Evolutionary conservation across 2,113 vertebrate species (phyloP).

Genomic region (Anseranas semipalmata): DNA sequence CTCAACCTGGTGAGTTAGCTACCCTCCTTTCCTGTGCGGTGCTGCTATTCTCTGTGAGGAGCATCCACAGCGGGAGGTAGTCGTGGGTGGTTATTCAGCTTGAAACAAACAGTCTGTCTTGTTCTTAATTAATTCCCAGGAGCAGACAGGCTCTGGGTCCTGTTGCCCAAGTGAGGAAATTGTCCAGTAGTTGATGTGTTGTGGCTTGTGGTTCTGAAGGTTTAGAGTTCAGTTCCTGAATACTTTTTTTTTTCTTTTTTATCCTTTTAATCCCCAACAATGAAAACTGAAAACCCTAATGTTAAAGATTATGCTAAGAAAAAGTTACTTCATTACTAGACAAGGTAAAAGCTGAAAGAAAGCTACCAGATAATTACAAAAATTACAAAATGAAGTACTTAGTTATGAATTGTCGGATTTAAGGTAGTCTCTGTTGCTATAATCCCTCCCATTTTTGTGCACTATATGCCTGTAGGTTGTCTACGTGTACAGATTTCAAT

Average conservation of each 20-base stretch:
- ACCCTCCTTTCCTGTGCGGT: background rate
- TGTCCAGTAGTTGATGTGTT: background rate
- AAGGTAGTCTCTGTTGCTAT: background rate
- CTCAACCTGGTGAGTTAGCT: slow-evolving; percentile 2
- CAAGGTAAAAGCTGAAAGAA: background rate
- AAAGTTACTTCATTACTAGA: background rate
- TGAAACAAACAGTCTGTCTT: background rate
- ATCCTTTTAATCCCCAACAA: slow-evolving; percentile 22
- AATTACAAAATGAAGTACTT: background rate
- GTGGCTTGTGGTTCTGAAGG: slow-evolving; percentile 41
- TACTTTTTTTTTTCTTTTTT: background rate
- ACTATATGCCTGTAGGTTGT: background rate
- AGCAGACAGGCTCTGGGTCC: background rate
- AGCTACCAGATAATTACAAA: background rate
- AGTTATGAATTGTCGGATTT: background rate
- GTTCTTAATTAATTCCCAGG: slow-evolving; percentile 24
- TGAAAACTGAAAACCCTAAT: slow-evolving; percentile 1
- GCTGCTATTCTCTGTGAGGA: background rate
- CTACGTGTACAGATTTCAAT: background rate
- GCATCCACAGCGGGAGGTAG: background rate
- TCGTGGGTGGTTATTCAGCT: background rate
- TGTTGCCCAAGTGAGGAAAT: slow-evolving; percentile 4
- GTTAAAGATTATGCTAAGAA: background rate
- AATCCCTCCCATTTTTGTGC: background rate
- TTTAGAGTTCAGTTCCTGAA: background rate